Evolutionary conservation across 2,888 invertebrate genomes (phyloP).

Genomic region (Leucoma salicis): DNA sequence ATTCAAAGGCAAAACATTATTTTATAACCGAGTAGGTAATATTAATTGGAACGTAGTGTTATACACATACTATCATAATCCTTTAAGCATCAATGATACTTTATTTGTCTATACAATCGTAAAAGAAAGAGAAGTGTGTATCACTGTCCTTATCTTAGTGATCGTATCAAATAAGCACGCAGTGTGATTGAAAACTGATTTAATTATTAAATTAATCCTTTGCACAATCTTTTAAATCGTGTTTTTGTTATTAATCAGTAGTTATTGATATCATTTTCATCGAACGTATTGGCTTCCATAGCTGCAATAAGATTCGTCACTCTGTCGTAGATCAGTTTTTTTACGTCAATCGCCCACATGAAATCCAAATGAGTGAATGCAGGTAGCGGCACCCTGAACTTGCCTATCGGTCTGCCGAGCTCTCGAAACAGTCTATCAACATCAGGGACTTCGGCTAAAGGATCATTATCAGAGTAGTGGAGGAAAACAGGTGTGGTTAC

Average conservation of each 20-base stretch:
- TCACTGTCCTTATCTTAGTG: no score
- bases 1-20: no score
- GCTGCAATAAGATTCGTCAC: slow-evolving; percentile 76
- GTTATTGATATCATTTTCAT: slow-evolving; percentile 2
- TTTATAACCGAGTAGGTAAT: no score
- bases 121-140: no score
- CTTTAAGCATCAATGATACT: no score
- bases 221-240: no score
- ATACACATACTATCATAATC: no score
- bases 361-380: slow-evolving; percentile 88
- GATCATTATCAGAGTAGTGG: slow-evolving; percentile 85
- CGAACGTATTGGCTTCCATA: slow-evolving; percentile 25
- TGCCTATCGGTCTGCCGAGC: slow-evolving; percentile 79
- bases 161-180: no score
- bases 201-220: no score
- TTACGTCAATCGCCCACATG: slow-evolving; percentile 84
- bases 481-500: slow-evolving; percentile 84
- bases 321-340: slow-evolving; percentile 80
- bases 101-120: no score
- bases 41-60: no score
- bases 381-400: slow-evolving; percentile 79
- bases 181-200: no score
- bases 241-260: slow-evolving; percentile 4
- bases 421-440: slow-evolving; percentile 77
- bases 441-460: slow-evolving; percentile 81